Conservation (phyloP, 1,140 invertebrate species). For the Hestina assimilis region DNA sequence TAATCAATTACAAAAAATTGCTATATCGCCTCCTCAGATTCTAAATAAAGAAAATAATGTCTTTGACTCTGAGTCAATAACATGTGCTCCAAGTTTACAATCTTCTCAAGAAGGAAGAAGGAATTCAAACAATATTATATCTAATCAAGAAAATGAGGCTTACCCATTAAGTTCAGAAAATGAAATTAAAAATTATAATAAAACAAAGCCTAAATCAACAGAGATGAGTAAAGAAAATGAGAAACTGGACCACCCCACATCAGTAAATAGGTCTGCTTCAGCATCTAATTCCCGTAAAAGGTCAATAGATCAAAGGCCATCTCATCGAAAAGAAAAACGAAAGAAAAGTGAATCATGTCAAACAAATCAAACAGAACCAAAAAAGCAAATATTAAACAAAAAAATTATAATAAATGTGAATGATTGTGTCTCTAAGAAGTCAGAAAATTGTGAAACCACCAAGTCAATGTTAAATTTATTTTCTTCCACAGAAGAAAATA, state of each 20-base stretch:
- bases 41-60: not conserved
- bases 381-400: slow-evolving; percentile 41
- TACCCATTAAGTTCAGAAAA: not conserved
- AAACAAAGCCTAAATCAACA: slow-evolving; percentile 16
- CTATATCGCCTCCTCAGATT: slow-evolving; percentile 24
- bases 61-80: not conserved
- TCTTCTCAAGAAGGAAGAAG: slow-evolving; percentile 14
- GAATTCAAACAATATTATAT: not conserved
- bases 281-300: slow-evolving; percentile 53
- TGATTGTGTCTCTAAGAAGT: slow-evolving; percentile 39
- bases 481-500: slow-evolving; percentile 41
- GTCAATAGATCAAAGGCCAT: slow-evolving; percentile 59
- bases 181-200: slow-evolving; percentile 13
- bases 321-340: slow-evolving; percentile 70
- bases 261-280: slow-evolving; percentile 16
- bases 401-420: slow-evolving; percentile 38
- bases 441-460: slow-evolving; percentile 36
- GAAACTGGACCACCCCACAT: slow-evolving; percentile 21
- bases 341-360: slow-evolving; percentile 53
- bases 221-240: slow-evolving; percentile 22
- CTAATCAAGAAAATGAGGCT: slow-evolving; percentile 21
- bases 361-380: slow-evolving; percentile 35
- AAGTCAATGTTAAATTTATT: slow-evolving; percentile 44
- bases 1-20: slow-evolving; percentile 37
- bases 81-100: not conserved